Evolutionary conservation across 2,888 invertebrate species (phyloP), one percentile per base, ranked within the genome.

Genomic region (Leucania comma): DNA sequence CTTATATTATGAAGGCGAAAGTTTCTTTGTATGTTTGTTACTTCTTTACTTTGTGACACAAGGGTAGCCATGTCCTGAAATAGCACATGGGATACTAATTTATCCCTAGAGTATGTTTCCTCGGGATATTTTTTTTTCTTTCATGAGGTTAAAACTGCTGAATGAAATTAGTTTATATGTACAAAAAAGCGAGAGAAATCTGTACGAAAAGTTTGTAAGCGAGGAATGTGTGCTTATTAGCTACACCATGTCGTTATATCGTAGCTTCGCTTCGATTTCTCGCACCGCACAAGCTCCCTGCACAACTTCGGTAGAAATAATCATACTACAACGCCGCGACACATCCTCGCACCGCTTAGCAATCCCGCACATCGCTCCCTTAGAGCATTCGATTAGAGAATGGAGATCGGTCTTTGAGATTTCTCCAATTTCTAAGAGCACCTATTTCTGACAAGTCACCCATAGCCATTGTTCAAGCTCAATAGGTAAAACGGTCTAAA

Each of bases 401-500:
- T 29, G 10, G 17, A 78, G 74, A 74, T 79, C 46, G 80, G 75
- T 42, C 29, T 26, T 22, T 14, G 48, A 58, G 75, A 76, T 76
- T 46, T 59, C 57, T 53, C 17, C 32, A 63, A 75, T 58, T 77
- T 78, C 72, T 57, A 78, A 61, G 53, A 63, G 62, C 56, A 58
- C 17, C 59, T 42, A 26, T 59, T 42, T 48, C 17, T 38, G 14
- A 26, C 53, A 61, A 76, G 54, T 50, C 51, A 48, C 48, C 75
- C 54, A 17, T 68, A 48, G n/a, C 26, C 22, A 60, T 68, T 75
- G 69, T 80, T 59, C 56, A 63, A 68, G 64, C 56, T 59, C 76
- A 62, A 51, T 76, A 75, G 53, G 80, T 48, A 75, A 58, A 80
- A 57, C 32, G 51, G 29, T n/a, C 14, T 46, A 32, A 76, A 66